Conservation (phyloP, 2,797 vertebrate genomes). For the Enteromius viviparus region DNA sequence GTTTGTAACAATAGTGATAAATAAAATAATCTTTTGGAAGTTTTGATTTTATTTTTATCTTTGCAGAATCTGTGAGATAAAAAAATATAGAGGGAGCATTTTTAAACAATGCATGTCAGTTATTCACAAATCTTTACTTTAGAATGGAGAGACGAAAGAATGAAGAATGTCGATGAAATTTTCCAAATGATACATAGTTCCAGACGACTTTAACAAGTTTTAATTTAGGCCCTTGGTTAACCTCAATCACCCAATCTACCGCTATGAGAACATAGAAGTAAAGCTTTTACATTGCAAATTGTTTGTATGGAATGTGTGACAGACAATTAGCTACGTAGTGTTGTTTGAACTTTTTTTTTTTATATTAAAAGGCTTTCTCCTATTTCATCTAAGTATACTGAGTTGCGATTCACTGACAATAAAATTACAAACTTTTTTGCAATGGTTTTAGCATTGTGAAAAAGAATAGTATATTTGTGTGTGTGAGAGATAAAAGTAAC, state of each 20-base stretch:
- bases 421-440: background rate
- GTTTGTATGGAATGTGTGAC: slow-evolving; percentile 33
- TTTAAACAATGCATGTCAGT: slow-evolving; percentile 10
- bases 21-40: background rate
- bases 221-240: slow-evolving; percentile 57
- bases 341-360: background rate
- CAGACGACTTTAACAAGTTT: slow-evolving; percentile 33
- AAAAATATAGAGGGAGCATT: background rate
- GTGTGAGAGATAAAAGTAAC: background rate
- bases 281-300: slow-evolving; percentile 15
- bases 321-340: background rate
- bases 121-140: background rate
- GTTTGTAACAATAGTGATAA: background rate
- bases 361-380: background rate
- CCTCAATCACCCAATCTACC: slow-evolving; percentile 54
- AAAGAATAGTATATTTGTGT: slow-evolving; percentile 31
- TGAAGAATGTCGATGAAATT: background rate
- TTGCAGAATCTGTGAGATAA: background rate
- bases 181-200: slow-evolving; percentile 28
- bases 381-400: background rate
- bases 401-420: background rate
- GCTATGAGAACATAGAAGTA: slow-evolving; percentile 33
- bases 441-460: background rate
- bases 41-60: background rate
- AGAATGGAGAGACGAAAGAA: background rate